These are phyloP conservation scores for Ochotona curzoniae DNA, from an alignment of 2,113 vertebrate genomes.

Conservation along the genomic window DNA sequence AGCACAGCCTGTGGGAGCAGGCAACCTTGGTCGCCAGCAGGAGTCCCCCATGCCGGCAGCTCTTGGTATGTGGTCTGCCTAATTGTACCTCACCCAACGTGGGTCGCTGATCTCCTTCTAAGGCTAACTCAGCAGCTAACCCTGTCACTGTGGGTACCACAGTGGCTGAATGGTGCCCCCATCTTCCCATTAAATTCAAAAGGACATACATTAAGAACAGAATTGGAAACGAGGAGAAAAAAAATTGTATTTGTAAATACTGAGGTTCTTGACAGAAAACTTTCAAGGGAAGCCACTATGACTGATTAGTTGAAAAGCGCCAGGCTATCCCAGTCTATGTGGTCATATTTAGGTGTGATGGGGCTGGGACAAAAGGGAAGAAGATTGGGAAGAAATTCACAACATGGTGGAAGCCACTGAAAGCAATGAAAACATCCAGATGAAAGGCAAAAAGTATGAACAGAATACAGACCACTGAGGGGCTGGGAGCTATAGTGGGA, in stretches of 20 bases:
- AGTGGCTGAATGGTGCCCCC: background rate
- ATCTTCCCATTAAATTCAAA: slow-evolving; percentile 48
- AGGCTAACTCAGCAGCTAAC: slow-evolving; percentile 60
- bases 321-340: too few relatives aligned
- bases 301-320: background rate
- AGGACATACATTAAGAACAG: slow-evolving; percentile 49
- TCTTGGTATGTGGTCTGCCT: background rate
- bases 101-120: slow-evolving; percentile 67
- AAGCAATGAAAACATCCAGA: background rate
- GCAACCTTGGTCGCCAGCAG: background rate
- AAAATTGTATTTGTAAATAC: slow-evolving; percentile 30
- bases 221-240: slow-evolving; percentile 65
- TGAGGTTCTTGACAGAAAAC: background rate
- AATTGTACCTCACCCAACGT: slow-evolving; percentile 55
- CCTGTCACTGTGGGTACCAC: too few relatives aligned
- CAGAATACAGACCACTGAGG: background rate
- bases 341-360: background rate
- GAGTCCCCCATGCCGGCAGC: background rate
- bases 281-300: background rate
- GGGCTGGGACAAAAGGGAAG: background rate
- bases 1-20: background rate
- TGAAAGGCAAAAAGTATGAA: background rate
- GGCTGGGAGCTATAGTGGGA: too few relatives aligned
- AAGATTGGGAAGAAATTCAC: background rate
- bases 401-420: background rate